Evolutionary conservation across 2,113 vertebrate genomes (phyloP).

Genomic region (Recurvirostra avosetta): DNA sequence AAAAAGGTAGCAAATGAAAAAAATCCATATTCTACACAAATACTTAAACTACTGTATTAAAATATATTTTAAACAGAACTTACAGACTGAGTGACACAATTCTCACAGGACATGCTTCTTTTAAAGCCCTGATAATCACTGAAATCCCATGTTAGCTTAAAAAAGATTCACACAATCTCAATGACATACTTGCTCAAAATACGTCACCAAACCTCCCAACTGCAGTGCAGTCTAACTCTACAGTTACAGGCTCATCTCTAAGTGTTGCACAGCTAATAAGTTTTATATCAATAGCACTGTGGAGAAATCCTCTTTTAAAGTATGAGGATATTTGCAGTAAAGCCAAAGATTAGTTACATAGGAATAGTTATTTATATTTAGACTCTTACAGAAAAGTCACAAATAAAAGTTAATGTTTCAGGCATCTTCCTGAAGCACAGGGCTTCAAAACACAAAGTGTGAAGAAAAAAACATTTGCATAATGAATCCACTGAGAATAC

Average conservation of each 20-base stretch:
- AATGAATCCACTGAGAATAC: neutral
- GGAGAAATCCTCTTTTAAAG: neutral
- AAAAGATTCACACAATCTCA: neutral
- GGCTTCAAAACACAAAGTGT: neutral
- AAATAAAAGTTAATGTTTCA: neutral
- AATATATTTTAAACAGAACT: neutral
- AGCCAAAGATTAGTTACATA: neutral
- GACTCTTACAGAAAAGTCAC: neutral
- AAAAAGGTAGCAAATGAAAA: neutral
- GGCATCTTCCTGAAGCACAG: neutral
- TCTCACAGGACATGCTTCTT: accelerated
- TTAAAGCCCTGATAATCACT: neutral
- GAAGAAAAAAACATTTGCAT: neutral
- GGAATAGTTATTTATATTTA: neutral
- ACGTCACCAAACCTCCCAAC: neutral
- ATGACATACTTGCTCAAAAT: neutral
- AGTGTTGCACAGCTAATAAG: neutral
- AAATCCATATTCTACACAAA: neutral
- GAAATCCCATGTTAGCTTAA: neutral
- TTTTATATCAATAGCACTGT: accelerated
- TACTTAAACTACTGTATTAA: neutral
- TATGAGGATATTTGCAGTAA: neutral
- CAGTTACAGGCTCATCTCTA: neutral
- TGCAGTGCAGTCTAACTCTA: neutral
- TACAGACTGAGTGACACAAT: neutral